Base-by-base conservation (phyloP, 1,140 invertebrate species). In the Euura saliciscinereae region DNA sequence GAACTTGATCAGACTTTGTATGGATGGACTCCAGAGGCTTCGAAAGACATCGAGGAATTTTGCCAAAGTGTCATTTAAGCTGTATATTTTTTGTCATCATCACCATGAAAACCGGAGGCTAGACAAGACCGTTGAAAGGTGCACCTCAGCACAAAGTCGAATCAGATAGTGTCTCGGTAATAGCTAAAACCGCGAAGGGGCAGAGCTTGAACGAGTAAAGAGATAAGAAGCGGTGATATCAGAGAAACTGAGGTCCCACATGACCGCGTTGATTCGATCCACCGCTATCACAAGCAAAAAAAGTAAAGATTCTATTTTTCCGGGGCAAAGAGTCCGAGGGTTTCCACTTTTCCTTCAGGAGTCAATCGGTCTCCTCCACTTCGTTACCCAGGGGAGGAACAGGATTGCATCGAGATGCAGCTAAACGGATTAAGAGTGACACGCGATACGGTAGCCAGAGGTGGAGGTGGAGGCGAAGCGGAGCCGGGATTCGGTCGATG, bases 91-190 rank as follows among this genome's bases (percentile, higher is more conserved):
- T 28, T 28, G 28, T 28, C 28, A 28, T 28, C 28, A 28, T 28
- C 28, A n/a, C n/a, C 28, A 28, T 28, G 28, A 28, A 28, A 28
- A 28, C 28, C 28, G 28, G 28, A 28, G 28, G 66, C 66, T 44
- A 67, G 43, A 28, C 28, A 28, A 28, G 28, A 10, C 8, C 77
- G 78, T 78, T 72, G 74, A 74, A 74, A 66, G 78, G 71, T 72
- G 68, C 69, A 66, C 71, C 28, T 28, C 74, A 69, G 73, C 70
- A 72, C 74, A 76, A 74, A 75, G 72, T 70, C 69, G 78, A 77
- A 76, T 78, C 77, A 81, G 79, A 81, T 81, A 81, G 76, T 76
- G 75, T 76, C 78, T 77, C 77, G 80, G 80, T 80, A 79, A 81
- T 81, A 78, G 78, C 28, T 28, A 28, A 28, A 80, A 80, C 74